Evolutionary conservation across 2,113 vertebrate species (phyloP), one percentile per base, ranked within the genome.

Genomic region (Tonatia bakeri): DNA sequence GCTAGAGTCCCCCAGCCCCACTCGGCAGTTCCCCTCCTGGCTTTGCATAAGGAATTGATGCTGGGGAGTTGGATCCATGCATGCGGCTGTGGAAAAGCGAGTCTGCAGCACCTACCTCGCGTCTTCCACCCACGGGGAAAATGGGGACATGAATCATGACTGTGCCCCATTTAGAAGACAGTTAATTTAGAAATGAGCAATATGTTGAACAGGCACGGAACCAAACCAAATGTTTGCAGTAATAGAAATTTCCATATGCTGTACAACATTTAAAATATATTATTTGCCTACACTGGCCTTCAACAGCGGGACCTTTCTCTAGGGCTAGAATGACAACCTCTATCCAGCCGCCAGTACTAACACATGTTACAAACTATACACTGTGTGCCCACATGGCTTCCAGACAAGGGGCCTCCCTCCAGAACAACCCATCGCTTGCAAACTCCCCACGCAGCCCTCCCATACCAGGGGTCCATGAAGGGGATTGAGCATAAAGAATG

Each of bases 161-260:
- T 72, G 75, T 24, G 36, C 36, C 76, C 91, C 81, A n/a, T 94
- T 96, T 91, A 89, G 96, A 94, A 95, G 96, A 96, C 79, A 87
- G 96, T 96, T 97, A 94, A 97, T 96, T 97, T 97, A 97, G 96
- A 97, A 97, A 94, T 94, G 94, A 76, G 75, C 95, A 97, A 96
- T 97, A 90, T 61, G 93, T 65, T 77, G 95, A 89, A 80, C 82
- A 97, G 97, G 97, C 97, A 97, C 94, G 50, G 96, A 90, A 96
- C 97, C 97, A 98, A 98, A 94, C 93, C 96, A 97, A 98, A 98
- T 97, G 96, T 97, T 97, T 98, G 96, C 94, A 92, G 96, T 95
- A 94, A 96, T 93, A 97, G 96, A 97, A 97, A 98, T 98, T 97
- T 97, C 96, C 97, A 96, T 97, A 97, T 56, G 91, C 95, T 94